A percentile compares a stretch with the other conserved stretches of the same genome.
These are phyloP conservation scores for Onchidella celtica DNA, from an alignment of 2,888 invertebrate genomes.

Conservation along the genomic window DNA sequence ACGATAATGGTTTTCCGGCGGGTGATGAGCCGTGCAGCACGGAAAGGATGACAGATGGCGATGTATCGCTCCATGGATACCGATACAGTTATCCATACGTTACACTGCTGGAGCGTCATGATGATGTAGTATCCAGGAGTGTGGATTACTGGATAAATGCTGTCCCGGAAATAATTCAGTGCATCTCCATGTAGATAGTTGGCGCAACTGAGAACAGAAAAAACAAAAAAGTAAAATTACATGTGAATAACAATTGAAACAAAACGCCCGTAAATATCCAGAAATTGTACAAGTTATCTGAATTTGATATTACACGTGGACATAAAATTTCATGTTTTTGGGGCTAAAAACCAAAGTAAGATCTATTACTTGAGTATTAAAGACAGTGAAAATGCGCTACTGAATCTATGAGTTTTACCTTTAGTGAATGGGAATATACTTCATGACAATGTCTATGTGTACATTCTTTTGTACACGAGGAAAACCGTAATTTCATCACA, in stretches of 20 bases:
- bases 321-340: too few species aligned
- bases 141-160: conserved; percentile 72
- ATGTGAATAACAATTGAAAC: background rate
- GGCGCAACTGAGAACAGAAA: conserved; percentile 51
- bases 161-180: conserved; percentile 63
- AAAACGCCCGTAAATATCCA: too few species aligned
- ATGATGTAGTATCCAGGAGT: conserved; percentile 70
- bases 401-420: too few species aligned
- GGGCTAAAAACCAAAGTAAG: too few species aligned
- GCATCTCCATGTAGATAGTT: conserved; percentile 59
- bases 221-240: background rate
- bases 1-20: conserved; percentile 67
- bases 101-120: conserved; percentile 74
- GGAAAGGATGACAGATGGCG: conserved; percentile 76
- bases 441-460: too few species aligned
- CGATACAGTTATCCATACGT: conserved; percentile 76
- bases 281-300: too few species aligned
- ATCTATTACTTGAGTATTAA: too few species aligned
- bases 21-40: conserved; percentile 67
- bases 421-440: too few species aligned
- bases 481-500: too few species aligned
- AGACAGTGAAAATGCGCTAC: too few species aligned
- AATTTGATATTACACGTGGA: too few species aligned
- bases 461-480: too few species aligned
- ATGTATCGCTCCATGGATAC: conserved; percentile 77